Evolutionary conservation across 2,797 vertebrate genomes (phyloP), one percentile per base, ranked within the genome.

Genomic region (Tokudaia tokunoshimensis): DNA sequence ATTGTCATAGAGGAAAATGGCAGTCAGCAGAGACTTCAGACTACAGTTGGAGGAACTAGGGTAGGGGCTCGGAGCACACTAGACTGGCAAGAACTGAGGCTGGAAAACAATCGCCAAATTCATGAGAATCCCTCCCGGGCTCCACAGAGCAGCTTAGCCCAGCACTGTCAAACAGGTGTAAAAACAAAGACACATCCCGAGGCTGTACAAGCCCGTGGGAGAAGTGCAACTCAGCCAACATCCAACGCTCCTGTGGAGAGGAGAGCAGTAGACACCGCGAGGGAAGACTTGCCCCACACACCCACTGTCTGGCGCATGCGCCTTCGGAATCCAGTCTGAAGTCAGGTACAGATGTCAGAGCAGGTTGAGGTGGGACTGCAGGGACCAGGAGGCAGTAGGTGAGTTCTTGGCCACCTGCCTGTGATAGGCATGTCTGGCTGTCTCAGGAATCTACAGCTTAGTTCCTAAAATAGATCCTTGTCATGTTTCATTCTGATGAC

Each of bases 241-340:
- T 1, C 74, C 87, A 63, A 47, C 76, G 37, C 34, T 75, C 88
- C 26, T 13, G 55, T 0, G 20, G 65, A 57, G 91, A 57, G 17
- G 57, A 80, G 57, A 34, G 92, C 91, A 50, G 74, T 65, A 59
- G 85, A 76, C 63, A 26, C 41, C 72, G 37, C 52, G 44, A 83
- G 34, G 94, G 76, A 67, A 91, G 44, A 65, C 72, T 31, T 37
- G 6, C 6, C 61, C 67, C 89, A 3, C 20, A 89, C 72, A 88
- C 80, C 92, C 92, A 63, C 41, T 3, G 37, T 59, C 78, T 0
- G 8, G 59, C 15, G 61, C 80, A 34, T 13, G 2, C 79, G 89
- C 75, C 91, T 70, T 70, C 57, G 47, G 76, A 81, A 83, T 3
- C 41, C 82, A 84, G 57, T 63, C 26, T 91, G 63, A 91, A 95